These are phyloP conservation scores for Carcina quercana DNA, from an alignment of 2,888 invertebrate genomes.

Conservation along the genomic window DNA sequence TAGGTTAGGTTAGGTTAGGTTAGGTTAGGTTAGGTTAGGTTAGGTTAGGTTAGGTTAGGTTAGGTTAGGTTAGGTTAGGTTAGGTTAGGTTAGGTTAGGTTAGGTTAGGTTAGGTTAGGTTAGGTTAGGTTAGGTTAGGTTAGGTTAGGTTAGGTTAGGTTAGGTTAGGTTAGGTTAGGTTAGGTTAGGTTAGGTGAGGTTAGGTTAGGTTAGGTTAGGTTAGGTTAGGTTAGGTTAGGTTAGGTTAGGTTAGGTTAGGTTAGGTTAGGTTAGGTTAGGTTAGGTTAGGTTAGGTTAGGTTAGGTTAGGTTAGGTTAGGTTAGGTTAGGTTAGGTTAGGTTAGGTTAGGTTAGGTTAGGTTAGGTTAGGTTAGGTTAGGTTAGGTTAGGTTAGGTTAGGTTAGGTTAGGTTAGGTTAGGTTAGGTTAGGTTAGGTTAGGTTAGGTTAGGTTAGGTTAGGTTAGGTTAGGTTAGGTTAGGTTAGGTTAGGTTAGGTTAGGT, in stretches of 20 bases:
- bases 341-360: slow-evolving; percentile 8
- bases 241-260: slow-evolving; percentile 11
- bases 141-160: slow-evolving; percentile 8
- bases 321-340: slow-evolving; percentile 8
- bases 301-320: slow-evolving; percentile 8
- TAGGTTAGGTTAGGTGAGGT: slow-evolving; percentile 7
- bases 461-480: slow-evolving; percentile 8
- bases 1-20: slow-evolving; percentile 8
- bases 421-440: slow-evolving; percentile 8
- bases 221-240: slow-evolving; percentile 12
- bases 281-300: slow-evolving; percentile 13
- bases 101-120: slow-evolving; percentile 8
- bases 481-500: slow-evolving; percentile 8
- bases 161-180: slow-evolving; percentile 8
- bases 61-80: slow-evolving; percentile 8
- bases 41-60: slow-evolving; percentile 8
- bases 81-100: slow-evolving; percentile 8
- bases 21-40: slow-evolving; percentile 8
- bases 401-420: slow-evolving; percentile 8
- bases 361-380: slow-evolving; percentile 8
- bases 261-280: slow-evolving; percentile 8
- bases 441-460: slow-evolving; percentile 8
- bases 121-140: slow-evolving; percentile 8
- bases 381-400: slow-evolving; percentile 8
- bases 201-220: slow-evolving; percentile 8